These are phyloP conservation scores for Eupithecia exiguata DNA, from an alignment of 2,888 invertebrate species.

Conservation along the genomic window DNA sequence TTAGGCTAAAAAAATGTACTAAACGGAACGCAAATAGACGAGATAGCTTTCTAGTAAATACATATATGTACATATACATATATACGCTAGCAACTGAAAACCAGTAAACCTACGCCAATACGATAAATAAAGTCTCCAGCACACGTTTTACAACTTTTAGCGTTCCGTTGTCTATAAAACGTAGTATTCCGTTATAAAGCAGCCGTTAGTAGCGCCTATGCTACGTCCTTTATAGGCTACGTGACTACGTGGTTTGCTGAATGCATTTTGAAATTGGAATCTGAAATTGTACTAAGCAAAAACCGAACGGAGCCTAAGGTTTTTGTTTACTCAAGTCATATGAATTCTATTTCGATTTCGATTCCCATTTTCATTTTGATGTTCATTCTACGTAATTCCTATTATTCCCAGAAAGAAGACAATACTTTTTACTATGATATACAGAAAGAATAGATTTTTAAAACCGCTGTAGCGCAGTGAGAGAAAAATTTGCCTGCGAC, in stretches of 20 bases:
- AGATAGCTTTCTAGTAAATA: neutral
- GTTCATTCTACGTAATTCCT: neutral
- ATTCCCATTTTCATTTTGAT: neutral
- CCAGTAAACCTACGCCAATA: constrained; percentile 25
- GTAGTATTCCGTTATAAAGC: constrained; percentile 24
- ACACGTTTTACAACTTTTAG: constrained; percentile 43
- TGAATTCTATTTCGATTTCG: neutral
- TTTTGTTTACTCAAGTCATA: neutral
- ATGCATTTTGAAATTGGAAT: constrained; percentile 12
- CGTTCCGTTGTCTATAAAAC: constrained; percentile 33
- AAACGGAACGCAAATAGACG: neutral
- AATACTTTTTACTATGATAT: neutral
- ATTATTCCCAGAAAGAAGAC: neutral
- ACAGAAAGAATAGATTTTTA: neutral
- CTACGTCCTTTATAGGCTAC: constrained; percentile 39
- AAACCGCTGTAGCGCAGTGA: neutral
- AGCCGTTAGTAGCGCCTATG: constrained; percentile 41
- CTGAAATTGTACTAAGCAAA: neutral
- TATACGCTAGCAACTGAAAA: neutral
- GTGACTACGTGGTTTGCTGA: constrained; percentile 36
- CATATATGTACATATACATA: too few relatives aligned
- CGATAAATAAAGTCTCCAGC: constrained; percentile 38
- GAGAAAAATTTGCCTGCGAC: neutral
- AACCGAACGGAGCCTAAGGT: neutral
- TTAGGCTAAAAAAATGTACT: neutral